These are phyloP conservation scores for Pontoporia blainvillei DNA, from an alignment of 2,113 vertebrate species.

Conservation along the genomic window DNA sequence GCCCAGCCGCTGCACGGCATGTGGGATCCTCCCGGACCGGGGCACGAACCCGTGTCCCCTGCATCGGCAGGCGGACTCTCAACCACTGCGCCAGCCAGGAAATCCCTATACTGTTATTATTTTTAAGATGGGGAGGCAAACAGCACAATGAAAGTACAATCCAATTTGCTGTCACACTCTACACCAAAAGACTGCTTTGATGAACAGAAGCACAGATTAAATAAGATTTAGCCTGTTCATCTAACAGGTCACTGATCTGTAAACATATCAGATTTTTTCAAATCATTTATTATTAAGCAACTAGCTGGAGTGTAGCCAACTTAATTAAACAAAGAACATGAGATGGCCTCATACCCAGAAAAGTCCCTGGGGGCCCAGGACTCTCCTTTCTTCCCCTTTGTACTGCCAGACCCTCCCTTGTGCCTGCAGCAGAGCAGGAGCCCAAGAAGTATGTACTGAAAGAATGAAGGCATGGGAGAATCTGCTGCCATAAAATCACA, in stretches of 20 bases:
- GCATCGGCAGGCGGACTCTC: no score
- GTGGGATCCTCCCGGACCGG: no score
- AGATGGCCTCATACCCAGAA: constrained; percentile 55
- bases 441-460: background rate
- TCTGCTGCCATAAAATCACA: background rate
- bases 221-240: constrained; percentile 82
- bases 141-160: constrained; percentile 45
- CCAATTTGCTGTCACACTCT: constrained; percentile 62
- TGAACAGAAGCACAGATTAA: constrained; percentile 80
- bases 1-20: no score
- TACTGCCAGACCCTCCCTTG: background rate
- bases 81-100: no score
- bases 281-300: constrained; percentile 83
- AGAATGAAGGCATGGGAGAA: background rate
- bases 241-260: constrained; percentile 81
- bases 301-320: constrained; percentile 69
- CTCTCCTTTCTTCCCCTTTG: background rate
- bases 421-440: background rate
- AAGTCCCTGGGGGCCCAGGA: background rate
- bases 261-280: constrained; percentile 85
- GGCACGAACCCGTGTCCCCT: no score
- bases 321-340: constrained; percentile 72
- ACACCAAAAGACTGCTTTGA: constrained; percentile 71
- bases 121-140: constrained; percentile 1
- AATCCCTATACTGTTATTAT: background rate